Evolutionary conservation across 2,113 vertebrate genomes (phyloP), one percentile per base, ranked within the genome.

Genomic region (Plestiodon gilberti): DNA sequence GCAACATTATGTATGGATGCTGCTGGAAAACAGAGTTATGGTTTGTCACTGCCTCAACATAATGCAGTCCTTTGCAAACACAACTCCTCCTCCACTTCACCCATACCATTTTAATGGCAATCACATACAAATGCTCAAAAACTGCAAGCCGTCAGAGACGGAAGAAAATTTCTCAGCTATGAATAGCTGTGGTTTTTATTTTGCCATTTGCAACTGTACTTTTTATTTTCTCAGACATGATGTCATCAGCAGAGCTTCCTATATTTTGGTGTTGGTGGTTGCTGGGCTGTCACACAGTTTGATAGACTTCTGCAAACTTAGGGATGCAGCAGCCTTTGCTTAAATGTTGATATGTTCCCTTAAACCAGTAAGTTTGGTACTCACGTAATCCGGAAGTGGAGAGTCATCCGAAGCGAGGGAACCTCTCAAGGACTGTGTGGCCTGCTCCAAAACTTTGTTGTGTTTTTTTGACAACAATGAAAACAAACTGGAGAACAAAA

Each of bases 401-500:
- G 96, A 92, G 85, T 98, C 97, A 35, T 89, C 97, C 11, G 96
- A 95, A 83, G 96, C 91, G 28, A 98, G 92, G 6, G 98, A 95
- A 88, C 98, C 96, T 92, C 98, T 96, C 89, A 99, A 96, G 89
- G 98, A 98, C 95, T 99, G 98, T 0, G 99, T 99, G 89, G 99
- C 98, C 95, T 99, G 99, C 93, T 99, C 98, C 97, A 99, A 93
- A 89, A 99, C 99, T 95, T 99, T 99, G 97, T 99, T 99, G 97
- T 99, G 99, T 91, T 99, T 99, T 96, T 99, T 99, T 67, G 99
- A 99, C 94, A 99, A 95, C 96, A 99, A 96, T 85, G 98, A 98
- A 97, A 99, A 99, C 75, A 99, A 97, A 96, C 98, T 99, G 96
- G 57, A 93, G 88, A 85, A 91, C 0, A 62, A 75, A 82, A 82